Percentiles rank a stretch among this genome's conserved stretches.
phyloP scores from a whole-genome alignment of 2,113 vertebrate species.

The Sceloporus tristichus region DNA sequence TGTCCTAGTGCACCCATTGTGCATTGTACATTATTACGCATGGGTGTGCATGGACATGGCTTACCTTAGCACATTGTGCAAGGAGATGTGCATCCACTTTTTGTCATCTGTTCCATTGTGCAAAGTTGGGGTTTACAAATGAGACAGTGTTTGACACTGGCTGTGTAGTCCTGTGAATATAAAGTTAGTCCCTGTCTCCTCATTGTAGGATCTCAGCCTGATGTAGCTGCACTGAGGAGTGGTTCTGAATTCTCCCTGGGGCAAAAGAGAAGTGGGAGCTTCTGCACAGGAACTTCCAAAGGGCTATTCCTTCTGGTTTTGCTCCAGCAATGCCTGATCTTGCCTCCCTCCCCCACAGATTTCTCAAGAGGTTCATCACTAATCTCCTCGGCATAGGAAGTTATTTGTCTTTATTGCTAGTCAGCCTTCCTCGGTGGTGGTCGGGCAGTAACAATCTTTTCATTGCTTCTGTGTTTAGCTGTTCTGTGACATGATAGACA shows the following conservation, averaged over 20 bases:
- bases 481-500: slow-evolving; percentile 89
- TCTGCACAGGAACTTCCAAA: slow-evolving; percentile 79
- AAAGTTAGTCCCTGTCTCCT: no score
- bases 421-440: slow-evolving; percentile 88
- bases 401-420: slow-evolving; percentile 93
- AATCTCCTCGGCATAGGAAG: slow-evolving; percentile 90
- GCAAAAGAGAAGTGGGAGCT: background rate
- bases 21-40: no score
- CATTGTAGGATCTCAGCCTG: no score
- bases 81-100: no score
- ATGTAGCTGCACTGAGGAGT: slow-evolving; percentile 74
- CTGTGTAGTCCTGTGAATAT: no score
- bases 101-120: no score
- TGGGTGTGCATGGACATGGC: no score
- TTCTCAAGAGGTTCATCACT: slow-evolving; percentile 83
- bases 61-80: no score
- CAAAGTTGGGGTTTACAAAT: no score
- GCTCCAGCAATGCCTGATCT: slow-evolving; percentile 79
- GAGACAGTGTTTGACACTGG: no score
- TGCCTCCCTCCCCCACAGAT: slow-evolving; percentile 62
- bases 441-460: slow-evolving; percentile 84
- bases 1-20: no score
- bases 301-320: slow-evolving; percentile 79
- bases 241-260: slow-evolving; percentile 75
- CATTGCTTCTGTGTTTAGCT: slow-evolving; percentile 86